A percentile compares a stretch with the other conserved stretches of the same genome.
phyloP scores from a whole-genome alignment of 2,113 vertebrate species.

The Sinocyclocheilus anophthalmus region DNA sequence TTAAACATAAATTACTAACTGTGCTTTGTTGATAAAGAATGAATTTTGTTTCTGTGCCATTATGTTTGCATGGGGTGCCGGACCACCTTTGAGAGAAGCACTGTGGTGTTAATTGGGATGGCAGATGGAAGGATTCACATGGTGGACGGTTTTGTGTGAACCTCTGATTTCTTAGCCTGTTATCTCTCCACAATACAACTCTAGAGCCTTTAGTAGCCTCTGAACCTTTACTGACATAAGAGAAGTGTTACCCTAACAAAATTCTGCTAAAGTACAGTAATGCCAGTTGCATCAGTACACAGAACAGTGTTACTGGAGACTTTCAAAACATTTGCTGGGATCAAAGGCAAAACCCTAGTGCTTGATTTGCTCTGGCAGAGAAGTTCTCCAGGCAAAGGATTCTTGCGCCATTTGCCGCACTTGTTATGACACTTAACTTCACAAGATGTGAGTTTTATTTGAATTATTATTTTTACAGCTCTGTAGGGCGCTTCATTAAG shows the following conservation, averaged over 20 bases:
- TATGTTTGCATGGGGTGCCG: slow-evolving; percentile 11
- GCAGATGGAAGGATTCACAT: slow-evolving; percentile 6
- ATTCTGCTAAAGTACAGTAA: background rate
- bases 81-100: slow-evolving; percentile 13
- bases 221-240: slow-evolving; percentile 12
- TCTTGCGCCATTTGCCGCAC: slow-evolving; percentile 33
- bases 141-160: background rate
- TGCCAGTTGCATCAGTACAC: background rate
- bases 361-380: slow-evolving; percentile 34
- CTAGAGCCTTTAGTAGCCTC: background rate
- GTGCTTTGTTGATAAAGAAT: slow-evolving; percentile 1
- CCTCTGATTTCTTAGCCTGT: background rate
- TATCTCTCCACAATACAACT: background rate
- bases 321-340: slow-evolving; percentile 19
- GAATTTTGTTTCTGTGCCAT: slow-evolving; percentile 10
- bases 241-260: background rate
- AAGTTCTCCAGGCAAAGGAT: slow-evolving; percentile 41
- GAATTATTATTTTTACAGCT: slow-evolving; percentile 47
- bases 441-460: slow-evolving; percentile 47
- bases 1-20: background rate
- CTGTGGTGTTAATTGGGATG: slow-evolving; percentile 29
- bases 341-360: slow-evolving; percentile 25
- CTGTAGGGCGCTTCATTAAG: slow-evolving; percentile 36
- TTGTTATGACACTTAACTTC: slow-evolving; percentile 46
- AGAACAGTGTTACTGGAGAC: slow-evolving; percentile 18